phyloP scores from a whole-genome alignment of 1,140 invertebrate species.

The Neodiprion lecontei region DNA sequence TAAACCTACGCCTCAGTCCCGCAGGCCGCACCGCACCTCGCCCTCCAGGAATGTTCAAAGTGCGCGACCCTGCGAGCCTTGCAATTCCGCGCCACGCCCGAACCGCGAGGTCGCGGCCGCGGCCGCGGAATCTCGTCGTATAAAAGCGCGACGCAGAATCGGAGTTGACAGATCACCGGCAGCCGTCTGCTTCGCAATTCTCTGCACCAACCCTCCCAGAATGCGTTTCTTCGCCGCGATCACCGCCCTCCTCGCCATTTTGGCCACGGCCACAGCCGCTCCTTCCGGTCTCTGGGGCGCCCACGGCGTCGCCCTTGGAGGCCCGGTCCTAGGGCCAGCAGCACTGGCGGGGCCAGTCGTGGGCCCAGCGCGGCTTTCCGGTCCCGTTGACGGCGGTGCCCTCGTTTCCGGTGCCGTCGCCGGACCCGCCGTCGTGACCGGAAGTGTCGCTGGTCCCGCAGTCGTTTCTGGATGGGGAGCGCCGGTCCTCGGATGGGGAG shows the following conservation, averaged over 20 bases:
- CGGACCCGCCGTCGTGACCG: slow-evolving; percentile 53
- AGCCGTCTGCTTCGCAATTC: slow-evolving; percentile 28
- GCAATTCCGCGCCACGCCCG: not conserved
- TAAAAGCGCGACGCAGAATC: slow-evolving; percentile 45
- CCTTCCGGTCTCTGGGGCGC: slow-evolving; percentile 48
- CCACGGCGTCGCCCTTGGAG: slow-evolving; percentile 45
- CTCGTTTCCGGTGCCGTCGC: slow-evolving; percentile 55
- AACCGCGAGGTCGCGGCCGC: not conserved
- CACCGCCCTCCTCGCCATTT: slow-evolving; percentile 37
- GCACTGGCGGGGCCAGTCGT: slow-evolving; percentile 48
- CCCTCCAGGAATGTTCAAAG: not conserved
- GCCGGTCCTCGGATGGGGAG: slow-evolving; percentile 20
- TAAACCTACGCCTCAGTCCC: not conserved
- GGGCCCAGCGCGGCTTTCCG: slow-evolving; percentile 53
- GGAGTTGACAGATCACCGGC: slow-evolving; percentile 42
- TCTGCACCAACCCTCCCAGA: slow-evolving; percentile 6
- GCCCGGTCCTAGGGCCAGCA: slow-evolving; percentile 44
- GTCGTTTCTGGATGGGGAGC: slow-evolving; percentile 34
- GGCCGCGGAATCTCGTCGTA: slow-evolving; percentile 24
- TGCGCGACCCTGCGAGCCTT: not conserved
- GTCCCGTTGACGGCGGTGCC: slow-evolving; percentile 55
- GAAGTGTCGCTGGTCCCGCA: slow-evolving; percentile 48
- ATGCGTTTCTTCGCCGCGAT: slow-evolving; percentile 47
- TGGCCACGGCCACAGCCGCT: slow-evolving; percentile 46
- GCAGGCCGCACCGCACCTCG: not conserved